phyloP scores from a whole-genome alignment of 2,888 invertebrate genomes.

The Falcaria lacertinaria region DNA sequence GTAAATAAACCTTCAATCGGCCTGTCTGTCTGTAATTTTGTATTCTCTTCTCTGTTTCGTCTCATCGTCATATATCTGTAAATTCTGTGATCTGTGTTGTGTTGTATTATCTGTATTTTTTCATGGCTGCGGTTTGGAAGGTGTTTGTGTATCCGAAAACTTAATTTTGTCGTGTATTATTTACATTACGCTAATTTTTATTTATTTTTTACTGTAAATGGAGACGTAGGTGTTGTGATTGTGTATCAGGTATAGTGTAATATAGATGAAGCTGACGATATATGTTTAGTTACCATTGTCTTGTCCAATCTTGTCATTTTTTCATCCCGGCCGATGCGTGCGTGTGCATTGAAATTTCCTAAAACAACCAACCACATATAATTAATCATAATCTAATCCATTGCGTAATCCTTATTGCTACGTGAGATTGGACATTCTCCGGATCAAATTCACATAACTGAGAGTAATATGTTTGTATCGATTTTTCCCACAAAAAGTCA shows the following conservation, averaged over 20 bases:
- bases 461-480: background rate
- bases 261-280: too few relatives aligned
- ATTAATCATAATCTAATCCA: background rate
- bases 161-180: background rate
- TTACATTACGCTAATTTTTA: background rate
- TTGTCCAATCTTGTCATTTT: conserved; percentile 23
- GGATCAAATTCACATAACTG: background rate
- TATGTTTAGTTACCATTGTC: conserved; percentile 24
- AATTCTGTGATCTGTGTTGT: too few relatives aligned
- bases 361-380: conserved; percentile 9
- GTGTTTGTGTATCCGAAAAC: background rate
- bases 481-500: background rate
- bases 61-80: too few relatives aligned
- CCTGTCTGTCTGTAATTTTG: too few relatives aligned
- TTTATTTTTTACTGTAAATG: background rate
- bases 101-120: background rate
- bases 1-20: too few relatives aligned
- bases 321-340: conserved; percentile 47
- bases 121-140: conserved; percentile 1
- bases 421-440: background rate
- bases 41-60: too few relatives aligned
- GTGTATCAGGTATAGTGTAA: background rate
- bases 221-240: background rate
- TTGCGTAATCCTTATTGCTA: background rate
- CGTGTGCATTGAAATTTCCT: conserved; percentile 41